phyloP scores from a whole-genome alignment of 2,888 invertebrate genomes.

The Villa cingulata region DNA sequence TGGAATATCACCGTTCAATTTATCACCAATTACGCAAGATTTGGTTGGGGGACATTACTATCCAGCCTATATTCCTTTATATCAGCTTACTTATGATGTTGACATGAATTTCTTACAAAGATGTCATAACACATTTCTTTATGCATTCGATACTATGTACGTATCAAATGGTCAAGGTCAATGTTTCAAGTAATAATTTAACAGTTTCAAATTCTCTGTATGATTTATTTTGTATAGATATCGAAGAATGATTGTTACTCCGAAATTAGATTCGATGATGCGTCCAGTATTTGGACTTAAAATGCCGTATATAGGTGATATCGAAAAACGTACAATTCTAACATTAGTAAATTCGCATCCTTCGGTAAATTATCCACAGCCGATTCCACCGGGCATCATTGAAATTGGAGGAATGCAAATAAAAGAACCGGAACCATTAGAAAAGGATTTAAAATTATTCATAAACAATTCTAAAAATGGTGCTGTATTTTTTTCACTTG shows the following conservation, averaged over 20 bases:
- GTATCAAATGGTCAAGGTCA: no score
- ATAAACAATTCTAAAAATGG: slow-evolving; percentile 24
- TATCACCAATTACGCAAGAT: slow-evolving; percentile 17
- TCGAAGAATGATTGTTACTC: slow-evolving; percentile 14
- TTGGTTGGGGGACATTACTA: slow-evolving; percentile 21
- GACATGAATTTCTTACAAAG: slow-evolving; percentile 22
- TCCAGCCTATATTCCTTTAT: slow-evolving; percentile 20
- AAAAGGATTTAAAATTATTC: slow-evolving; percentile 21
- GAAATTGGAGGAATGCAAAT: slow-evolving; percentile 33
- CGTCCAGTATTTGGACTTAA: slow-evolving; percentile 13
- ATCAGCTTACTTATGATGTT: slow-evolving; percentile 13
- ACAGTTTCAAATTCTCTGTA: no score
- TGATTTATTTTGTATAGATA: slow-evolving; percentile 13
- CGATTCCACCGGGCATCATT: slow-evolving; percentile 29
- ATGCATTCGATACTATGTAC: slow-evolving; percentile 16
- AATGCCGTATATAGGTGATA: slow-evolving; percentile 15
- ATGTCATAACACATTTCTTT: slow-evolving; percentile 18
- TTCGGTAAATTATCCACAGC: slow-evolving; percentile 24
- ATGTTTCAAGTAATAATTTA: no score
- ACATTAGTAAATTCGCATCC: slow-evolving; percentile 28
- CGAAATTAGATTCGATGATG: slow-evolving; percentile 17
- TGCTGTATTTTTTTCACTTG: slow-evolving; percentile 27
- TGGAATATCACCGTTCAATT: slow-evolving; percentile 20
- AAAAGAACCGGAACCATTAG: slow-evolving; percentile 19
- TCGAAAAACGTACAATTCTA: slow-evolving; percentile 16